Conservation (phyloP, 23 tunicate species). For the Ciona savignyi region DNA sequence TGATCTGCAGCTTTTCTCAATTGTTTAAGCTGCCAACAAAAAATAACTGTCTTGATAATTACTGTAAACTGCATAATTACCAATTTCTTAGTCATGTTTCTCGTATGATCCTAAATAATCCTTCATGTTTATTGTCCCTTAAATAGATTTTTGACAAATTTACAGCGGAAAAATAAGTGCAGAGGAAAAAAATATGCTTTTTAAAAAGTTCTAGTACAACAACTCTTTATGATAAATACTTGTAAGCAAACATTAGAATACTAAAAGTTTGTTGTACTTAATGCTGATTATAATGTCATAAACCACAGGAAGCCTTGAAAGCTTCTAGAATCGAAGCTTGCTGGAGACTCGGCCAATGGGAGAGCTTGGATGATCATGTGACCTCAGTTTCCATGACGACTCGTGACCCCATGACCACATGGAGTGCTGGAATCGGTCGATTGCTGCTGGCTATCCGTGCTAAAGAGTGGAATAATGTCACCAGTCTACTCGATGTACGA, state of each 20-base stretch:
- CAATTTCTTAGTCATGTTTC: neutral
- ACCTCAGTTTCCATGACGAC: neutral
- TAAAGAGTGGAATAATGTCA: constrained; percentile 41
- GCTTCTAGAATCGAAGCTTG: constrained; percentile 71
- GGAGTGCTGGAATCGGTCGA: constrained; percentile 66
- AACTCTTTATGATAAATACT: no score
- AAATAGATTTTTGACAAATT: neutral
- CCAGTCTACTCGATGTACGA: constrained; percentile 49
- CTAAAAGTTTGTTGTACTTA: no score
- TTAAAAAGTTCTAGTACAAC: no score
- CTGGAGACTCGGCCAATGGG: constrained; percentile 93
- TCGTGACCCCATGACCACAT: constrained; percentile 8
- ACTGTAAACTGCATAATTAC: no score
- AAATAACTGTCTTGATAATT: no score
- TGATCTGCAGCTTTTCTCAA: no score
- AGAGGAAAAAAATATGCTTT: no score
- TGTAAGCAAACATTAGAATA: no score
- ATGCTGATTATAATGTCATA: neutral
- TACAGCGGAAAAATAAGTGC: no score
- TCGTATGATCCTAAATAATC: neutral
- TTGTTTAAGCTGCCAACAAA: no score
- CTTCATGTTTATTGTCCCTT: neutral
- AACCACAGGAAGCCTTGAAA: constrained; percentile 38
- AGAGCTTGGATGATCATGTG: constrained; percentile 39
- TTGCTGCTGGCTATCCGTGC: constrained; percentile 38